Percentiles rank a stretch among this genome's conserved stretches.
phyloP scores from a whole-genome alignment of 2,797 vertebrate species.

The Lutjanus campechanus region DNA sequence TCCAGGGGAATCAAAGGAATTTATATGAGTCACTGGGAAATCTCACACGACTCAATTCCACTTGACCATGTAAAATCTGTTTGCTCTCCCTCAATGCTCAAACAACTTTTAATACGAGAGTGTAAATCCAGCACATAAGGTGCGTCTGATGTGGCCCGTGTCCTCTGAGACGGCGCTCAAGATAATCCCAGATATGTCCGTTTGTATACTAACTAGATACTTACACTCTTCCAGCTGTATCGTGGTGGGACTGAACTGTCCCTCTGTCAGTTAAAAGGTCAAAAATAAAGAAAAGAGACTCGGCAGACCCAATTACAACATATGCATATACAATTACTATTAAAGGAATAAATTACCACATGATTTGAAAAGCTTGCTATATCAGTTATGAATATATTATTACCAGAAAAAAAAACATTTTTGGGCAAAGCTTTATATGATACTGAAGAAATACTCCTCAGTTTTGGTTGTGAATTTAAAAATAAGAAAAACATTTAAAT shows the following conservation, averaged over 20 bases:
- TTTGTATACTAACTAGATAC: slow-evolving; percentile 70
- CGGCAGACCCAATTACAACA: not conserved
- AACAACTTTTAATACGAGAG: slow-evolving; percentile 73
- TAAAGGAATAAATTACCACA: not conserved
- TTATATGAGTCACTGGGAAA: slow-evolving; percentile 94
- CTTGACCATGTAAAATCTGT: slow-evolving; percentile 86
- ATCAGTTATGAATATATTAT: not conserved
- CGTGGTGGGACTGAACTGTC: slow-evolving; percentile 29
- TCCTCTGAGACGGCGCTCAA: slow-evolving; percentile 67
- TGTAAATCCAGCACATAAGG: slow-evolving; percentile 65
- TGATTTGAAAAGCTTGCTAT: not conserved
- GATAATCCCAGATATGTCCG: slow-evolving; percentile 74
- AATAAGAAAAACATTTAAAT: not conserved
- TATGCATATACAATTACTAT: not conserved
- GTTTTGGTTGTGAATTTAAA: not conserved
- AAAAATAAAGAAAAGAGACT: slow-evolving; percentile 6
- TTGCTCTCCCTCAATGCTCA: slow-evolving; percentile 79
- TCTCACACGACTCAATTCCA: slow-evolving; percentile 84
- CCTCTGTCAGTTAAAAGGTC: slow-evolving; percentile 19
- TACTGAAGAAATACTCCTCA: not conserved
- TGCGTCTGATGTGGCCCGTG: slow-evolving; percentile 52
- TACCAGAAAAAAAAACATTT: not conserved
- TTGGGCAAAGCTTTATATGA: not conserved
- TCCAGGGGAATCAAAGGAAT: slow-evolving; percentile 93
- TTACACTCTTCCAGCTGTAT: slow-evolving; percentile 30